Percentiles rank a stretch among this genome's conserved stretches.
Evolutionary conservation across 2,797 vertebrate genomes (phyloP).

Genomic region (Sebastes paucispinis): DNA sequence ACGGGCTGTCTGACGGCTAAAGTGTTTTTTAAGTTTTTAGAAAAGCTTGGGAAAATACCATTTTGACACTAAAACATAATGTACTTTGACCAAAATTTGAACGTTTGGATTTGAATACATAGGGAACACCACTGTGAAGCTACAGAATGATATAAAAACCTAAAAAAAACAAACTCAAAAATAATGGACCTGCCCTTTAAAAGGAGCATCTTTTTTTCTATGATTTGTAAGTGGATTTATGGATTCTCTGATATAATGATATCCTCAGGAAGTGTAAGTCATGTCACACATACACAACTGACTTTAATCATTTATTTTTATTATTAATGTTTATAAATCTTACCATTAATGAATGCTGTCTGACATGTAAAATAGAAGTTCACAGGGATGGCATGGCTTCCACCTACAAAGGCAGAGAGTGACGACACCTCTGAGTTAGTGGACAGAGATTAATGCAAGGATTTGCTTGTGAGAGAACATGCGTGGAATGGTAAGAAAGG

Average conservation of each 20-base stretch:
- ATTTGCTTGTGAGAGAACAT: constrained; percentile 53
- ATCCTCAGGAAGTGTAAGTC: not conserved
- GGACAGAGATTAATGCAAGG: constrained; percentile 55
- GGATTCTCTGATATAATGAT: not conserved
- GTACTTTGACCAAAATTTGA: no score
- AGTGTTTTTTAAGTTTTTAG: no score
- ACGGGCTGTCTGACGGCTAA: no score
- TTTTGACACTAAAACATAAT: no score
- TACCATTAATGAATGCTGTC: not conserved
- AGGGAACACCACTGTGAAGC: no score
- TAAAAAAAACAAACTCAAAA: no score
- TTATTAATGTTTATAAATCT: not conserved
- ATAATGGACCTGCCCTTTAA: no score
- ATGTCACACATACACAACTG: not conserved
- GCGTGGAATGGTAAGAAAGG: constrained; percentile 64
- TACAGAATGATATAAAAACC: no score
- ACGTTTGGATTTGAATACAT: no score
- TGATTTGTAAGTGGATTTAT: not conserved
- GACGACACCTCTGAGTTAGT: constrained; percentile 28
- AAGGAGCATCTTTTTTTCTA: not conserved
- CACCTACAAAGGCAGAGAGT: constrained; percentile 8
- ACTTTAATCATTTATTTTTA: not conserved
- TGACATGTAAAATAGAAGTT: not conserved
- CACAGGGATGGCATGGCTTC: not conserved
- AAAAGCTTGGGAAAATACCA: no score